Base-by-base conservation (phyloP, 1,140 invertebrate genomes). In the Globodera rostochiensis region DNA sequence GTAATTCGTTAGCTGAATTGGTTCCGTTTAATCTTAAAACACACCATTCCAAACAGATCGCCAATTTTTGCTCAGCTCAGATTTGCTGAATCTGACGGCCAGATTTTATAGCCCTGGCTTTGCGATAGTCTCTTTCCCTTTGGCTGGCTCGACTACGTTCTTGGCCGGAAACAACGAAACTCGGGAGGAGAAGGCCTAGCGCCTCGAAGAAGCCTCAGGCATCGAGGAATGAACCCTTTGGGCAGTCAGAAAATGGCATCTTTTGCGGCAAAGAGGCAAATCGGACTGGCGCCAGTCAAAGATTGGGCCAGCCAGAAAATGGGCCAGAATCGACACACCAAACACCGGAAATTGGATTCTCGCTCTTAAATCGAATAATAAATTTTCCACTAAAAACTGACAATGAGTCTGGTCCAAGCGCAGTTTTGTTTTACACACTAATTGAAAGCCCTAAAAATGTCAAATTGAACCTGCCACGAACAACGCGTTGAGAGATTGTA, bases 401-500 rank as follows among this genome's bases (percentile, higher is more conserved):
- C 50, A 53, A 53, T 53, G 50, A 53, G 50, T 6, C 50, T 36
- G 11, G 7, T 53, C 50, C 50, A 9, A 9, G 7, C 11, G 11
- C 11, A 53, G 50, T 53, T 25, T 53, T 53, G 50, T 53, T 53
- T 19, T 13, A 19, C 57, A 6, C 19, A 1, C 36, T 36, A 36
- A 36, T 64, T 64, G 57, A 64, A 19, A 19, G 57, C 19, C 19
- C 2, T 50, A 15, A 45, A 75, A 50, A 47, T 49, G 36, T 5
- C 36, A 21, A 8, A 25, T 21, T 66, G 93, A 94, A 98, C 96
- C 95, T 98, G 97, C 97, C 97, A 98, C 91, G 95, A 97, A 85
- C 98, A 96, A 86, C 96, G 93, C 87, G 95, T 97, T 53, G 96
- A 98, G n/a, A 99, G 92, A 92, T 99, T 99, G 91, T 98, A 96